These are phyloP conservation scores for Pitangus sulphuratus DNA, from an alignment of 2,797 vertebrate genomes.

Conservation along the genomic window DNA sequence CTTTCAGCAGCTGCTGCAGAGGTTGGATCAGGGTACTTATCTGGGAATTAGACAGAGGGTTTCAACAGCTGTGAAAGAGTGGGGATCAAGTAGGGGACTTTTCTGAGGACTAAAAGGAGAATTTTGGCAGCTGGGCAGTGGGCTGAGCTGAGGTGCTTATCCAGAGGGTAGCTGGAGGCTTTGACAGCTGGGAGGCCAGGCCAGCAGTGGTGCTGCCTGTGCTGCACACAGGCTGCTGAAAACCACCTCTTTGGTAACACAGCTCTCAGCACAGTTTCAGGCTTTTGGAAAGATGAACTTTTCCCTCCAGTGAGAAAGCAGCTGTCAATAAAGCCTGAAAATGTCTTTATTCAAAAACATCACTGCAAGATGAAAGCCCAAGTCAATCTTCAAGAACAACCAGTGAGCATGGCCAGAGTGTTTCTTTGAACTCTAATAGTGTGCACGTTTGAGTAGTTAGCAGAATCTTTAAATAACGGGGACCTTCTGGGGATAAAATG, in stretches of 20 bases:
- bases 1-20: slow-evolving; percentile 52
- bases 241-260: slow-evolving; percentile 5
- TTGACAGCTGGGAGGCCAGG: slow-evolving; percentile 35
- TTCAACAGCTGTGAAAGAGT: slow-evolving; percentile 65
- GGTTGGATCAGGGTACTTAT: slow-evolving; percentile 51
- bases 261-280: neutral
- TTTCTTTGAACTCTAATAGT: slow-evolving; percentile 59
- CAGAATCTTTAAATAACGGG: slow-evolving; percentile 56
- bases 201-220: neutral
- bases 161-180: slow-evolving; percentile 22
- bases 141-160: slow-evolving; percentile 55
- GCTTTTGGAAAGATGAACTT: slow-evolving; percentile 25
- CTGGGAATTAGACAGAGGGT: slow-evolving; percentile 34
- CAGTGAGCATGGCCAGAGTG: neutral
- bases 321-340: slow-evolving; percentile 49
- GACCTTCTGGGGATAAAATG: slow-evolving; percentile 65
- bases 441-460: slow-evolving; percentile 51
- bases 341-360: slow-evolving; percentile 43
- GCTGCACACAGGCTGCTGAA: slow-evolving; percentile 6
- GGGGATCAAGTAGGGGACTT: slow-evolving; percentile 44
- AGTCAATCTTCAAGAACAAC: slow-evolving; percentile 34
- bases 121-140: slow-evolving; percentile 50
- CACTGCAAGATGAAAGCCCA: slow-evolving; percentile 46
- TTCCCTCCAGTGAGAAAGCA: slow-evolving; percentile 42
- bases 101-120: slow-evolving; percentile 32